Conservation (phyloP, 1,140 invertebrate species). For the Platyura marginata region DNA sequence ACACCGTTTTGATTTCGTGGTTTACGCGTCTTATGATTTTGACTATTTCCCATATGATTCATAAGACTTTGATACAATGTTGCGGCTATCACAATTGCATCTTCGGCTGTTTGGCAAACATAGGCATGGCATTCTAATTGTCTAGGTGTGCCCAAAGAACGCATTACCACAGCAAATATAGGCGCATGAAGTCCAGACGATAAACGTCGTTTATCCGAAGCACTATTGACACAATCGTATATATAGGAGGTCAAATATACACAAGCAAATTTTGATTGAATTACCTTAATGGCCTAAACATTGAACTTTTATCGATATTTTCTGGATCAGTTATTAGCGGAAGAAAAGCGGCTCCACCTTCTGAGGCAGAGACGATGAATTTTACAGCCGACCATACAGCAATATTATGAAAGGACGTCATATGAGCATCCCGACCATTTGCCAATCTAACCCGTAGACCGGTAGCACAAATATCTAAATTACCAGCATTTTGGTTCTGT, state of each 20-base stretch:
- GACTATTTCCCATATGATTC: slow-evolving; percentile 44
- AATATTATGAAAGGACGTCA: slow-evolving; percentile 72
- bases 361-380: slow-evolving; percentile 39
- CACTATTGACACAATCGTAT: slow-evolving; percentile 7
- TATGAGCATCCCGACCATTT: slow-evolving; percentile 21
- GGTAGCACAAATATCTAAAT: slow-evolving; percentile 46
- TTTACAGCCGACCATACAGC: slow-evolving; percentile 80
- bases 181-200: slow-evolving; percentile 43
- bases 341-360: slow-evolving; percentile 47
- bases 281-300: slow-evolving; percentile 33
- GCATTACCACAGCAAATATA: slow-evolving; percentile 80
- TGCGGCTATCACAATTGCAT: slow-evolving; percentile 76
- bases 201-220: slow-evolving; percentile 19
- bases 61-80: slow-evolving; percentile 74
- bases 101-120: slow-evolving; percentile 68
- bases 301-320: slow-evolving; percentile 47
- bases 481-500: slow-evolving; percentile 25
- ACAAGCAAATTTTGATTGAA: background rate
- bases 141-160: slow-evolving; percentile 47
- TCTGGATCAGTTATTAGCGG: slow-evolving; percentile 72
- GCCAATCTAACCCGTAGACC: slow-evolving; percentile 36
- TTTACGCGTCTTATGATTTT: slow-evolving; percentile 26
- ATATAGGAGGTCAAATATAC: background rate
- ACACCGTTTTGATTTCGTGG: slow-evolving; percentile 47
- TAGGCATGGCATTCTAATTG: slow-evolving; percentile 80